Base-by-base conservation (phyloP, 1,140 invertebrate species). In the Campoletis sonorensis region DNA sequence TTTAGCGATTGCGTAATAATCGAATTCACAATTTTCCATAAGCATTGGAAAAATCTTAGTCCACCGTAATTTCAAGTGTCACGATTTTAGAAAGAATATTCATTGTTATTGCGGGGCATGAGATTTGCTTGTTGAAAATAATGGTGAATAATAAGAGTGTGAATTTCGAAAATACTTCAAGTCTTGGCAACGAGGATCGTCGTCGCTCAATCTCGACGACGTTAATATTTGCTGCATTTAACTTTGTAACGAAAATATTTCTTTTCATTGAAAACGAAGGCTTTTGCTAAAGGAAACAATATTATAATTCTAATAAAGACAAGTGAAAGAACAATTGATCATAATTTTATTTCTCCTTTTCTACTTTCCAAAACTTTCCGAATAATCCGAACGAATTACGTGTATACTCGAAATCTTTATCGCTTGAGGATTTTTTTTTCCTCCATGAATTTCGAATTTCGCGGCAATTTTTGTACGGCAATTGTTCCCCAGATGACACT, bases 161-260 rank as follows among this genome's bases (percentile, higher is more conserved):
- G 37, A 37, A 37, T 10, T 37, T 37, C 37, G 11, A 13, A 45
- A 45, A 11, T 45, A 37, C 37, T 37, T 37, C 37, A 37, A 37
- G 37, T 45, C 40, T 45, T 45, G 5, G 40, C 40, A 45, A 45
- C 40, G 40, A 45, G 40, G 40, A 45, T 45, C 40, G 40, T 45
- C 40, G 40, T 45, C 40, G 40, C 40, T 45, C 2, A 45, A 45
- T 4, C 40, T 58, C 21, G 54, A 58, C 21, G 21, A 4, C 18
- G n/a, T n/a, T n/a, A 58, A n/a, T 21, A 58, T 21, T 51, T 79
- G 80, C 71, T 87, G 88, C 88, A 89, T 90, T 89, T 90, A 89
- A 87, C 88, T 89, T 89, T 89, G 83, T 90, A 37, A 40, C 11
- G 49, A 73, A 73, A 73, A 73, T 49, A 49, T 15, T 49, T 37